A percentile compares a stretch with the other conserved stretches of the same genome.
Evolutionary conservation across 2,797 vertebrate species (phyloP).

Genomic region (Cyprinodon diabolis): DNA sequence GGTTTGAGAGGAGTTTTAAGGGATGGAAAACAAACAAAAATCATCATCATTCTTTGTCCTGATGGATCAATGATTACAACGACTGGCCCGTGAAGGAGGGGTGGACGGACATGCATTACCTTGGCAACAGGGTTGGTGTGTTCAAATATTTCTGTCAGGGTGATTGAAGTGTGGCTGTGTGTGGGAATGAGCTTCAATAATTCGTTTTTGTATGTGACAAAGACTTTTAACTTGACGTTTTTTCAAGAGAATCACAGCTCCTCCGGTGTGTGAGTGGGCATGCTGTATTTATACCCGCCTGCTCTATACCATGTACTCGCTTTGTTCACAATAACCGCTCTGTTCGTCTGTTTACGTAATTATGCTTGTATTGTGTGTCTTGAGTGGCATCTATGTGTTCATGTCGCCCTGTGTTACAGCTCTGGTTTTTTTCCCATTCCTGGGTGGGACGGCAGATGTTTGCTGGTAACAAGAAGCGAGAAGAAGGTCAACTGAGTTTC

Average conservation of each 20-base stretch:
- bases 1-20: slow-evolving; percentile 10
- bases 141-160: slow-evolving; percentile 63
- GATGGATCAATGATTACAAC: slow-evolving; percentile 40
- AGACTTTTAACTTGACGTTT: slow-evolving; percentile 26
- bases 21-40: not conserved
- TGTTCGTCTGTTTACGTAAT: slow-evolving; percentile 30
- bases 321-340: slow-evolving; percentile 12
- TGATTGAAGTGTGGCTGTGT: slow-evolving; percentile 53
- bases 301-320: slow-evolving; percentile 18
- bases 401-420: slow-evolving; percentile 6
- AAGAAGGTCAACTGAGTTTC: slow-evolving; percentile 46
- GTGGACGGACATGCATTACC: slow-evolving; percentile 40
- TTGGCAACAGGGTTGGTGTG: slow-evolving; percentile 54
- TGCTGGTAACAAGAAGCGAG: slow-evolving; percentile 18
- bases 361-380: slow-evolving; percentile 13
- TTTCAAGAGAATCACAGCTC: slow-evolving; percentile 30
- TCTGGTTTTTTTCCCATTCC: slow-evolving; percentile 30
- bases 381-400: slow-evolving; percentile 14
- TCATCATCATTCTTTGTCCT: slow-evolving; percentile 11
- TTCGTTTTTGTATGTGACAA: slow-evolving; percentile 43
- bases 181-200: slow-evolving; percentile 43
- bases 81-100: slow-evolving; percentile 23
- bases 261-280: slow-evolving; percentile 22
- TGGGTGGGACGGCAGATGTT: not conserved
- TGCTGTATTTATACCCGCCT: slow-evolving; percentile 1